Conservation (phyloP, 2,888 invertebrate genomes). For the Seira musarum region DNA sequence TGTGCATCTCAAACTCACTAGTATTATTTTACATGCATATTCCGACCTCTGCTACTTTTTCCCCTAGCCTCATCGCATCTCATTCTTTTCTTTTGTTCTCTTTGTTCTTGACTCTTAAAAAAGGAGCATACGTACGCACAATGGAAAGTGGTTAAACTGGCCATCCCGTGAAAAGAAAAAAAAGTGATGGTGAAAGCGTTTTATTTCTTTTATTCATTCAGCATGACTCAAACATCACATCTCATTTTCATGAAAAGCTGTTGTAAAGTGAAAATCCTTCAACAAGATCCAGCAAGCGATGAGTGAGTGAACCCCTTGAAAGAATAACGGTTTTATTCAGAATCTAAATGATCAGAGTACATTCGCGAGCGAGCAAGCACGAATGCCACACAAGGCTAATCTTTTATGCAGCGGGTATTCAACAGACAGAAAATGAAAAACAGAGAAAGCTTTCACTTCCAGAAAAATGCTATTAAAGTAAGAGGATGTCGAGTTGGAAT, state of each 20-base stretch:
- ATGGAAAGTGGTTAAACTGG: slow-evolving; percentile 8
- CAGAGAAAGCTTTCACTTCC: slow-evolving; percentile 1
- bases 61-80: too few species aligned
- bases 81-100: not conserved
- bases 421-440: slow-evolving; percentile 4
- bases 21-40: not conserved
- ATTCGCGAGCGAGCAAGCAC: too few species aligned
- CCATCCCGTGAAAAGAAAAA: not conserved
- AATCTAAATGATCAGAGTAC: too few species aligned
- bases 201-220: slow-evolving; percentile 3
- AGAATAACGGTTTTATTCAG: too few species aligned
- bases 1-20: not conserved
- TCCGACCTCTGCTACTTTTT: too few species aligned
- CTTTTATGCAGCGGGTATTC: slow-evolving; percentile 4
- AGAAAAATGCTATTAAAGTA: slow-evolving; percentile 10
- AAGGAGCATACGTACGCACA: not conserved
- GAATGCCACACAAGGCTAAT: slow-evolving; percentile 1
- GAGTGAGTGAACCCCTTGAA: too few species aligned
- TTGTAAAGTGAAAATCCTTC: not conserved
- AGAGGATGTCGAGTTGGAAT: not conserved
- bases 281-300: too few species aligned
- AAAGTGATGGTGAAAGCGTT: slow-evolving; percentile 9
- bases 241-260: slow-evolving; percentile 15
- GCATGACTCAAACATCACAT: not conserved
- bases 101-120: not conserved